Conservation (phyloP, 2,888 invertebrate species). For the Orgyia antiqua region DNA sequence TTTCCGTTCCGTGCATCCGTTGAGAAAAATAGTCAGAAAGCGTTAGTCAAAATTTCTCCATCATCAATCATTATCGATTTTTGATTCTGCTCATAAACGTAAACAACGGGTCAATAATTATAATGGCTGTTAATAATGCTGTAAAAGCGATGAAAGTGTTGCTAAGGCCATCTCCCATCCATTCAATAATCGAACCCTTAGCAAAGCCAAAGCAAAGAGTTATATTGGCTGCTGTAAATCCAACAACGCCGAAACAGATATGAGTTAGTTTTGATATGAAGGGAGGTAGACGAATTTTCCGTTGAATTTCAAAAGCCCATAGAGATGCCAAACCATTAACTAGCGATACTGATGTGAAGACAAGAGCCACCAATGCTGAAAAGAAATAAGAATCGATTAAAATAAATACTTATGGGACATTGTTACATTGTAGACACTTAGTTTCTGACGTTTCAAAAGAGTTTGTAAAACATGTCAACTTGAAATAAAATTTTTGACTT, state of each 20-base stretch:
- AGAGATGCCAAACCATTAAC: constrained; percentile 47
- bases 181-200: constrained; percentile 34
- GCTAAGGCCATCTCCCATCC: constrained; percentile 28
- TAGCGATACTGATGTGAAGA: constrained; percentile 47
- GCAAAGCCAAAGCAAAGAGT: constrained; percentile 48
- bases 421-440: too few species aligned
- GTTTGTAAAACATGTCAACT: too few species aligned
- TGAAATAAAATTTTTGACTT: too few species aligned
- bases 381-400: constrained; percentile 13
- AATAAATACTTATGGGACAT: too few species aligned
- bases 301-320: constrained; percentile 42
- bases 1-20: too few species aligned
- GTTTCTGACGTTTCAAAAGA: too few species aligned
- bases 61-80: not conserved
- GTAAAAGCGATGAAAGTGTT: constrained; percentile 39
- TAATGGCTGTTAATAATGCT: constrained; percentile 10
- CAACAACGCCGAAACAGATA: constrained; percentile 46
- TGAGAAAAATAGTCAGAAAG: too few species aligned
- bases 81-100: not conserved
- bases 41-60: too few species aligned
- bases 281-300: constrained; percentile 34
- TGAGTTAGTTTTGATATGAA: constrained; percentile 47
- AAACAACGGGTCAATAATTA: constrained; percentile 5
- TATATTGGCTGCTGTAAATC: constrained; percentile 32
- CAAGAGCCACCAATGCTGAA: constrained; percentile 48